Base-by-base conservation (phyloP, 2,888 invertebrate genomes). In the Trachelus stipa region DNA sequence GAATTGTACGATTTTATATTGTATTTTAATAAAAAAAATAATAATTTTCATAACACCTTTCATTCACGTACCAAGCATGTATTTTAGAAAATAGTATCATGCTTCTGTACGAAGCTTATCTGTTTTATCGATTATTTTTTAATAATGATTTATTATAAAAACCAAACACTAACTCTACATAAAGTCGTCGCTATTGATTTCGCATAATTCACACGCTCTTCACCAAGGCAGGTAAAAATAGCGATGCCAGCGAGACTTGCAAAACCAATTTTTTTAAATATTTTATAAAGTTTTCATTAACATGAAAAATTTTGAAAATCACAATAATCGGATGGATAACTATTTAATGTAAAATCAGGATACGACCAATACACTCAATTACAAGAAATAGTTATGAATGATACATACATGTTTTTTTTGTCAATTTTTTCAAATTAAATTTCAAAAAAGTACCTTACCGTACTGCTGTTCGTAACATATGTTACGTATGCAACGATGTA, bases 11-110 rank as follows among this genome's bases (percentile, higher is more conserved):
- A 81, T 84, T 85, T 87, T 85, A 76, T 85, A 86, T 82, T 83
- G 77, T 81, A 85, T 86, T 82, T 80, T 81, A 87, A 87, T 86
- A 87, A 87, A 56, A 56, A 83, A 80, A 75, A 12, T 79, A 79
- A 76, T 75, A 34, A 81, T 80, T 79, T 81, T 77, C 75, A 82
- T 40, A 68, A 33, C 40, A 37, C 3, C 56, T 33, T 23, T 40
- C 40, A 23, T 23, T 56, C 15, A 23, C 56, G 56, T 6, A 56
- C 23, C 56, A 23, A 9, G 1, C 9, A 15, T 56, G 23, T 56
- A 2, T 6, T 23, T 9, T 23, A 9, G 23, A 0, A 15, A 23
- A 56, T 15, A 23, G 12, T 37, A 37, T 37, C 40, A 40, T 4
- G 1, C 56, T 23, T 23, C 23, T 56, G 6, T 56, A 56, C 9